These are phyloP conservation scores for Enteromius radiatus DNA, from an alignment of 2,797 vertebrate genomes.

Conservation along the genomic window DNA sequence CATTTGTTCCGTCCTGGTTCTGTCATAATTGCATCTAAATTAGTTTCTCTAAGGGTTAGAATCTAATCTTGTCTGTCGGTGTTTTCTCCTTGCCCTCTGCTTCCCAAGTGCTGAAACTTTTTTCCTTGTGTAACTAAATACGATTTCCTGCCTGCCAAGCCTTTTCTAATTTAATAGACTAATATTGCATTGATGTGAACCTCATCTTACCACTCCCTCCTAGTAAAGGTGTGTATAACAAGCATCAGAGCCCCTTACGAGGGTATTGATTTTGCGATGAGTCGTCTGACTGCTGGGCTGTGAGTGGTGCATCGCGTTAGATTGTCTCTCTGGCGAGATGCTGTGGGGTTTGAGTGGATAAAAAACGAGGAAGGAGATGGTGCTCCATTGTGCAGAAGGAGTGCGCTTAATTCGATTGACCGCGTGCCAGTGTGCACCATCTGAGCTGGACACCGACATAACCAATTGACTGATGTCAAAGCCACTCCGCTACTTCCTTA, in stretches of 20 bases:
- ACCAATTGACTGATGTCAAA: slow-evolving; percentile 62
- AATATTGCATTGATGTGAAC: slow-evolving; percentile 52
- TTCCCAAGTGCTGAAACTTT: slow-evolving; percentile 35
- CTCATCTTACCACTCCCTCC: slow-evolving; percentile 48
- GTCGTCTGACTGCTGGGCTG: slow-evolving; percentile 29
- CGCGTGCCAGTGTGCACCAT: slow-evolving; percentile 48
- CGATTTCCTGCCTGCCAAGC: slow-evolving; percentile 51
- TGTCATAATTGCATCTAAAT: slow-evolving; percentile 6
- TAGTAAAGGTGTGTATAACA: slow-evolving; percentile 48
- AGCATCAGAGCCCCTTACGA: slow-evolving; percentile 49
- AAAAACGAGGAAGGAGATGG: slow-evolving; percentile 10
- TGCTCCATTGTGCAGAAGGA: slow-evolving; percentile 26
- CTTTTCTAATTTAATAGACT: slow-evolving; percentile 60
- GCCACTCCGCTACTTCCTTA: slow-evolving; percentile 58
- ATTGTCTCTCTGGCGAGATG: slow-evolving; percentile 12
- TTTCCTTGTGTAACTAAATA: slow-evolving; percentile 54
- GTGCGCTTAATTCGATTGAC: slow-evolving; percentile 55
- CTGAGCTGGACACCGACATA: slow-evolving; percentile 57
- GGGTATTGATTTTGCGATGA: slow-evolving; percentile 59
- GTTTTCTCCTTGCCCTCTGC: slow-evolving; percentile 37
- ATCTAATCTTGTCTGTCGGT: slow-evolving; percentile 48
- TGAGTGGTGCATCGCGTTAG: slow-evolving; percentile 35
- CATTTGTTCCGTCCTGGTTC: not conserved
- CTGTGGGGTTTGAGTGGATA: slow-evolving; percentile 6
- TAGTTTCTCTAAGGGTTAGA: slow-evolving; percentile 20